phyloP scores from a whole-genome alignment of 1,140 invertebrate genomes.

The Pemphigus obesinymphae region DNA sequence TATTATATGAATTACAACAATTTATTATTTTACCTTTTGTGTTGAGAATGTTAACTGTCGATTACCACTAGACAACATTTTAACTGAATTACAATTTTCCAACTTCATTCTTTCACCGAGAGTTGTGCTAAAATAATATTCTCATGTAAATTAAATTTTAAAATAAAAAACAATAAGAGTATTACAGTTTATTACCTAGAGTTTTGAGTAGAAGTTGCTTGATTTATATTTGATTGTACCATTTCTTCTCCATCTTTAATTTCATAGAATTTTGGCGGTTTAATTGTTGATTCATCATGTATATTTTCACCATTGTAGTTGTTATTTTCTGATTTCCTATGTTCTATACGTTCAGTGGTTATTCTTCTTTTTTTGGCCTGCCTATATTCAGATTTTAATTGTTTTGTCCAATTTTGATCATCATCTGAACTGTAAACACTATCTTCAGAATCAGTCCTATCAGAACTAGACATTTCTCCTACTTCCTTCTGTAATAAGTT shows the following conservation, averaged over 20 bases:
- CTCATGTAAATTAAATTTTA: neutral
- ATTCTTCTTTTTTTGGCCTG: conserved; percentile 51
- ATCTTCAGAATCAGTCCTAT: too few relatives aligned
- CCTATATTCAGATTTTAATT: conserved; percentile 70
- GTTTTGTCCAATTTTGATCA: conserved; percentile 69
- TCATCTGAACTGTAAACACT: conserved; percentile 63
- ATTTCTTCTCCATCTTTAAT: conserved; percentile 61
- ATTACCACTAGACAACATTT: conserved; percentile 45
- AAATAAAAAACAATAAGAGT: neutral
- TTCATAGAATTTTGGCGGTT: conserved; percentile 61
- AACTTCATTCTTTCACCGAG: conserved; percentile 44
- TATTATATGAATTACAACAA: neutral
- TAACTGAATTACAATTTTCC: conserved; percentile 43
- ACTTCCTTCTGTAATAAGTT: conserved; percentile 48
- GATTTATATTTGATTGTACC: conserved; percentile 51
- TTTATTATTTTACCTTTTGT: conserved; percentile 42
- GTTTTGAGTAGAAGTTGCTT: neutral
- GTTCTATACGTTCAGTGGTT: conserved; percentile 49
- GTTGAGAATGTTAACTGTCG: conserved; percentile 46
- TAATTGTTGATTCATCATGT: conserved; percentile 45
- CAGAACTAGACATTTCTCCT: conserved; percentile 51
- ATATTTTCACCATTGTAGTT: conserved; percentile 49
- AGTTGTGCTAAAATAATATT: conserved; percentile 38
- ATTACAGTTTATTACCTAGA: conserved; percentile 46
- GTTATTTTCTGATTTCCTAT: conserved; percentile 50